Conservation (phyloP, 2,113 vertebrate genomes). For the Corvus cornix region DNA sequence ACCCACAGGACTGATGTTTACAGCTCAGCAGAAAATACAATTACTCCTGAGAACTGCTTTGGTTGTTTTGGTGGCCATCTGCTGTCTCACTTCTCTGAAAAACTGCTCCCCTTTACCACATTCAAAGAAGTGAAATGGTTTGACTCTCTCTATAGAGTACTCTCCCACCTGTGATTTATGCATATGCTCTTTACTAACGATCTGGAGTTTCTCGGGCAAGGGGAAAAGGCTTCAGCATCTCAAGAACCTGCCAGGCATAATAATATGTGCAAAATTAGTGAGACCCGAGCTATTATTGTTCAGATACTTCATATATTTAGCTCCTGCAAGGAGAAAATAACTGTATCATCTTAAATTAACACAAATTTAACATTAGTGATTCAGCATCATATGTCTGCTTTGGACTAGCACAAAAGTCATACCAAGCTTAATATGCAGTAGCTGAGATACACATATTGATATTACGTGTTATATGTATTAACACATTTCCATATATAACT, state of each 20-base stretch:
- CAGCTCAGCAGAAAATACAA: constrained; percentile 37
- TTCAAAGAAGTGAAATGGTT: constrained; percentile 21
- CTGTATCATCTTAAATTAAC: not conserved
- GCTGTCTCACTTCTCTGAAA: constrained; percentile 38
- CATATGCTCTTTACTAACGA: not conserved
- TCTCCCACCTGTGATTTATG: not conserved
- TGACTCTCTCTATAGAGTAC: not conserved
- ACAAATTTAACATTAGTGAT: not conserved
- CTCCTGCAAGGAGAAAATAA: not conserved
- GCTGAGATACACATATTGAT: not conserved
- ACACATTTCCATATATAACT: not conserved
- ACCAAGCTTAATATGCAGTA: not conserved
- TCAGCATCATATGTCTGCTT: not conserved
- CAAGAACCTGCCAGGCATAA: not conserved
- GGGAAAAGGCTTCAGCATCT: not conserved
- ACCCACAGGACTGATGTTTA: constrained; percentile 31
- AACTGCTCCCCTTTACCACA: not conserved
- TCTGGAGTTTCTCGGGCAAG: not conserved
- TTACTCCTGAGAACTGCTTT: constrained; percentile 36
- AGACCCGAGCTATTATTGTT: not conserved
- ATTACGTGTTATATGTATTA: fast-evolving
- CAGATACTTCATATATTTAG: not conserved
- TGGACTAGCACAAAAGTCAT: not conserved
- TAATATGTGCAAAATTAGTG: not conserved
- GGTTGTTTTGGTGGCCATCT: constrained; percentile 53